Base-by-base conservation (phyloP, 2,797 vertebrate species). In the Streptopelia turtur region DNA sequence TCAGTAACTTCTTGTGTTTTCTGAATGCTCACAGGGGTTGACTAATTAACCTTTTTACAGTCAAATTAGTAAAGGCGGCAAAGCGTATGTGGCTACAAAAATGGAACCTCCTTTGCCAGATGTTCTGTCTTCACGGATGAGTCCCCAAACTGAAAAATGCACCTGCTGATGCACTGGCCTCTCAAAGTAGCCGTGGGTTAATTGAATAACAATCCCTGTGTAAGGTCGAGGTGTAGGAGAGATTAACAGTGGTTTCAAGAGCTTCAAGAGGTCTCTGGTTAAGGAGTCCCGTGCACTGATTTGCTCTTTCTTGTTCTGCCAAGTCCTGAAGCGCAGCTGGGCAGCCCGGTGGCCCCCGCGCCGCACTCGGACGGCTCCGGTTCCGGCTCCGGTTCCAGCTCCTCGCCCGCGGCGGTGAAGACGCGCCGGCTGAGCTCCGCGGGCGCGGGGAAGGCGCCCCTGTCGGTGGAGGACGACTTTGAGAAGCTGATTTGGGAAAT, bases 401-500 rank as follows among this genome's bases (percentile, higher is more conserved):
- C 98, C 2, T 75, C 98, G 11, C 98, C 97, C 33, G 57, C 74
- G 1, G 63, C 90, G 0, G n/a, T 63, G 1, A 99, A 98, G 93
- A n/a, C 97, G 1, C 98, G 98, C 18, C 98, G 98, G 20, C 66
- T 96, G 18, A 99, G 98, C 68, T 87, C 95, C 2, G 80, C 97
- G 0, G 70, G 97, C 13, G 23, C 70, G 5, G 91, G 97, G 69
- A 98, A 98, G 27, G 35, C 97, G 4, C 57, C 97, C 0, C 86
- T 97, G 2, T 97, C 98, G 0, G 93, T 98, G 9, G 97, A 99
- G 60, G 99, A 99, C 7, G 99, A 99, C 82, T 99, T 99, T 8
- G 99, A 99, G 59, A 98, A 99, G 43, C 97, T 99, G 41, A 98
- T 99, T 86, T 99, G 98, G 95, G 99, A 99, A 96, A 99, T 99